Percentiles rank a stretch among this genome's conserved stretches.
Evolutionary conservation across 2,797 vertebrate genomes (phyloP).

Genomic region (Myripristis jacobus): DNA sequence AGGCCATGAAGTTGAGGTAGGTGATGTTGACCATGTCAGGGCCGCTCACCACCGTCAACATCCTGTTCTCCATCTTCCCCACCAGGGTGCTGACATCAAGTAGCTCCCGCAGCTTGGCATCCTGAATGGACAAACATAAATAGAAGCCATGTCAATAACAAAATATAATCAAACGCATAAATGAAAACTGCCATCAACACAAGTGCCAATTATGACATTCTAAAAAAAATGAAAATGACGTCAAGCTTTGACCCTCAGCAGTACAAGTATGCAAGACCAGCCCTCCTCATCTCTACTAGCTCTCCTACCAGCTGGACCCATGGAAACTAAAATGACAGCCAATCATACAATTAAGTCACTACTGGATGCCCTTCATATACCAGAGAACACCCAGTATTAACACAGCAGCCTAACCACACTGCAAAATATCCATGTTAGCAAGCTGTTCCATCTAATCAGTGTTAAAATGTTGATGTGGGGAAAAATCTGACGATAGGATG

Average conservation of each 20-base stretch:
- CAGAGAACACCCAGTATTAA: background rate
- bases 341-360: background rate
- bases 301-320: background rate
- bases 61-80: slow-evolving; percentile 91
- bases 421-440: too few relatives aligned
- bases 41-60: slow-evolving; percentile 95
- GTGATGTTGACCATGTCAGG: slow-evolving; percentile 96
- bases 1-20: slow-evolving; percentile 97
- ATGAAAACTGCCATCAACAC: background rate
- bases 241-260: too few relatives aligned
- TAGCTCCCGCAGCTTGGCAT: slow-evolving; percentile 93
- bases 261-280: too few relatives aligned
- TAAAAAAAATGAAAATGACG: background rate
- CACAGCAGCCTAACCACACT: background rate
- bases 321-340: background rate
- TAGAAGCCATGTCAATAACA: background rate
- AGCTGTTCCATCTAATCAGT: too few relatives aligned
- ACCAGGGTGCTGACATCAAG: slow-evolving; percentile 90
- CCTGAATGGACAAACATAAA: slow-evolving; percentile 78
- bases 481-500: too few relatives aligned
- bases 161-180: background rate
- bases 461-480: too few relatives aligned
- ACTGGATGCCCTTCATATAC: background rate
- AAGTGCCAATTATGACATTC: background rate
- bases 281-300: background rate